Percentiles rank a stretch among this genome's conserved stretches.
These are phyloP conservation scores for Lithobates pipiens DNA, from an alignment of 2,797 vertebrate genomes.

Conservation along the genomic window DNA sequence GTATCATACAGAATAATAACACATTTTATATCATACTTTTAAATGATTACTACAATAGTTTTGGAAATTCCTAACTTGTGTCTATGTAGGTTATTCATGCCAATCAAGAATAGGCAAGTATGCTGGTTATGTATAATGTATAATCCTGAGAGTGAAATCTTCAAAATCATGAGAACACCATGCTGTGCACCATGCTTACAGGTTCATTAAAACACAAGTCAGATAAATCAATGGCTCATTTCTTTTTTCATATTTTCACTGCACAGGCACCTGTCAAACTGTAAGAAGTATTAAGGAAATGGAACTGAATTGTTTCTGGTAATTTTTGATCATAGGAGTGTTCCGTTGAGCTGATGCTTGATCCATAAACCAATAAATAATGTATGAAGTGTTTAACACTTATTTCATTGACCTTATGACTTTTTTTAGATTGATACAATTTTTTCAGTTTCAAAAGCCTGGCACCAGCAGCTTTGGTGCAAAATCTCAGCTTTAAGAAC, in stretches of 20 bases:
- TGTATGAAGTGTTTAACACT: neutral
- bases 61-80: neutral
- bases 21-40: no score
- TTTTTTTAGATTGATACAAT: neutral
- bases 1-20: neutral
- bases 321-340: neutral
- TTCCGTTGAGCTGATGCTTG: neutral
- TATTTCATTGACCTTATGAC: neutral
- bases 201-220: constrained; percentile 31
- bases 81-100: constrained; percentile 17
- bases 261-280: neutral
- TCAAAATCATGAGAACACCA: constrained; percentile 37
- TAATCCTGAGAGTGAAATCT: constrained; percentile 35
- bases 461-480: no score
- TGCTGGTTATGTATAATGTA: constrained; percentile 43
- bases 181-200: constrained; percentile 22
- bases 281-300: neutral
- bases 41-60: neutral
- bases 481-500: no score
- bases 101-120: constrained; percentile 18
- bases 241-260: neutral
- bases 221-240: constrained; percentile 16
- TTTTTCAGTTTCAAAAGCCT: neutral
- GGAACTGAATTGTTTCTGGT: neutral
- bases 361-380: neutral